Base-by-base conservation (phyloP, 2,888 invertebrate genomes). In the Charanyca ferruginea region DNA sequence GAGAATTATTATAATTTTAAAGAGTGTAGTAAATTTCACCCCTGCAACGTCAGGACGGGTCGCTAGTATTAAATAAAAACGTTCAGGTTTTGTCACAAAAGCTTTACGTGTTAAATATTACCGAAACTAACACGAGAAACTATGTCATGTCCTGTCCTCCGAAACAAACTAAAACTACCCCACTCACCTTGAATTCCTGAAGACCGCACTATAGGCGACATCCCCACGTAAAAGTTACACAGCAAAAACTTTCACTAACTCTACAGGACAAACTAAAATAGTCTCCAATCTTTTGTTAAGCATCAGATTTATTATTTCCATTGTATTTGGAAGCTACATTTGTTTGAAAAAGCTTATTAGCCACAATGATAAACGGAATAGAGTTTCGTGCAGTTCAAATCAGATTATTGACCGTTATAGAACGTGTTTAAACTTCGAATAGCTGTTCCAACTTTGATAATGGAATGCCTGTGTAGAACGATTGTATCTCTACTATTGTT, bases 401-500 rank as follows among this genome's bases (percentile, higher is more conserved):
- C 66, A 62, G 53, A 76, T 78, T 66, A 68, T 76, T 73, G 77
- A 51, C 67, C 76, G 53, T 58, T 60, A 51, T 25, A 32, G 60
- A 67, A 58, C 57, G 57, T 71, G 64, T 79, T 71, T 59, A 51
- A 70, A 74, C 57, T 70, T 77, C 23, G 51, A 53, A 69, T 66
- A 61, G 60, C 28, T 44, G 6, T 73, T 69, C 25, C n/a, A 73
- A 75, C 77, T 77, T 77, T 60, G 63, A 16, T 44, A 72, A 67
- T 60, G 49, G 77, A 63, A 77, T 67, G 57, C 52, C 48, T 66
- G 45, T 63, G 53, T 49, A 41, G 32, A 60, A 45, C 41, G 44
- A 53, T 72, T 45, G 42, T 77, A 67, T 77, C 66, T 41, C 22
- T 32, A 42, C 65, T 11, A 74, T 74, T 74, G 76, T 75, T 74